Evolutionary conservation across 2,888 invertebrate species (phyloP).

Genomic region (Nymphalis urticae): DNA sequence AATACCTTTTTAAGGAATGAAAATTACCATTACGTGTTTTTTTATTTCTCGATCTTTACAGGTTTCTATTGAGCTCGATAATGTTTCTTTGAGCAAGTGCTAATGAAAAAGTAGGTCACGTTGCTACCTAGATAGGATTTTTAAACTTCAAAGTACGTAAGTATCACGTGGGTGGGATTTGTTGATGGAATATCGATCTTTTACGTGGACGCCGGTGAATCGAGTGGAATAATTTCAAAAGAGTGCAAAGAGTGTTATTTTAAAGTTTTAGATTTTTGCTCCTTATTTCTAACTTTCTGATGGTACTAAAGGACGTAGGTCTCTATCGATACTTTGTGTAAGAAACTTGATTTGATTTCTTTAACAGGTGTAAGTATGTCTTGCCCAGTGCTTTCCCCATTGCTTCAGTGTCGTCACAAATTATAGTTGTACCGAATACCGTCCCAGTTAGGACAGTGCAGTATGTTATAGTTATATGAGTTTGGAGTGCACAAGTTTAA

Average conservation of each 20-base stretch:
- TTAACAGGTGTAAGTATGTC: too few species aligned
- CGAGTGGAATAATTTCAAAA: background rate
- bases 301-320: too few species aligned
- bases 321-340: too few species aligned
- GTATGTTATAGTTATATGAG: too few species aligned
- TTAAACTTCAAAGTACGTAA: constrained; percentile 12
- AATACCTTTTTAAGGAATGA: background rate
- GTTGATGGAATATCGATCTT: constrained; percentile 16
- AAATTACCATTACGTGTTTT: background rate
- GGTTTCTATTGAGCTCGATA: constrained; percentile 12
- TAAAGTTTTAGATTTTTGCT: too few species aligned
- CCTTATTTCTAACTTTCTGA: too few species aligned
- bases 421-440: too few species aligned
- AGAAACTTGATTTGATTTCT: too few species aligned
- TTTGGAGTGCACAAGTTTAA: too few species aligned
- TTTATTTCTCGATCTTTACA: constrained; percentile 12
- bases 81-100: constrained; percentile 10
- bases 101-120: constrained; percentile 23
- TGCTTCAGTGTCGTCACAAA: too few species aligned
- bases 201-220: background rate
- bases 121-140: constrained; percentile 13
- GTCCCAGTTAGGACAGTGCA: too few species aligned
- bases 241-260: background rate
- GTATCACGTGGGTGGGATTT: constrained; percentile 11
- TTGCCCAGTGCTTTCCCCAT: too few species aligned